Conservation (phyloP, 2,113 vertebrate species). For the Dromaius novaehollandiae region DNA sequence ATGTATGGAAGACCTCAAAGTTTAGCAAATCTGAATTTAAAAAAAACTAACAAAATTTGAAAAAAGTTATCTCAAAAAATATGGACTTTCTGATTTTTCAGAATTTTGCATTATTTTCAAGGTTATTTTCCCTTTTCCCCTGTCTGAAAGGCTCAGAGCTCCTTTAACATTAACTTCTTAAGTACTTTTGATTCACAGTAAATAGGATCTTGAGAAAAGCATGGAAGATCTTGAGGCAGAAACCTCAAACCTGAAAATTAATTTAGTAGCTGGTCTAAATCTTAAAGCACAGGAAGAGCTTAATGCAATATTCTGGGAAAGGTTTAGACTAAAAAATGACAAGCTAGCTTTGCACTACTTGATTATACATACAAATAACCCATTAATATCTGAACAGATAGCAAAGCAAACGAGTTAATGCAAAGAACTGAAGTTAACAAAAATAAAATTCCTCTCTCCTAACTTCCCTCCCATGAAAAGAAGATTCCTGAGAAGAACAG, state of each 20-base stretch:
- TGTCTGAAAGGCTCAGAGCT: not conserved
- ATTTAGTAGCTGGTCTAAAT: not conserved
- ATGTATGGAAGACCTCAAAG: not conserved
- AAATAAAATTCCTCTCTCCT: not conserved
- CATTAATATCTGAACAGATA: not conserved
- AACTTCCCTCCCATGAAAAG: not conserved
- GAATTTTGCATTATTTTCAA: not conserved
- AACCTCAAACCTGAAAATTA: not conserved
- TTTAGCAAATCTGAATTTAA: not conserved
- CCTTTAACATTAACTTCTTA: not conserved
- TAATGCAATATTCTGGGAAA: not conserved
- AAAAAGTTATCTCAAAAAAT: not conserved
- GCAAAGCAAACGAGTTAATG: not conserved
- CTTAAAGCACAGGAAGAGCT: not conserved
- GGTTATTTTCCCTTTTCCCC: not conserved
- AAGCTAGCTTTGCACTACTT: not conserved
- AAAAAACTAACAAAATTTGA: not conserved
- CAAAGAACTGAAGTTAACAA: not conserved
- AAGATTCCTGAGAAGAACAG: not conserved
- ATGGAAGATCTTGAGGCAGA: not conserved
- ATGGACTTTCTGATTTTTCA: not conserved
- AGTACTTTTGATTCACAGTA: not conserved
- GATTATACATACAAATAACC: not conserved
- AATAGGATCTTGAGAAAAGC: not conserved
- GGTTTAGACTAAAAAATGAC: not conserved